Conservation (phyloP, 2,113 vertebrate species). For the Morone saxatilis region DNA sequence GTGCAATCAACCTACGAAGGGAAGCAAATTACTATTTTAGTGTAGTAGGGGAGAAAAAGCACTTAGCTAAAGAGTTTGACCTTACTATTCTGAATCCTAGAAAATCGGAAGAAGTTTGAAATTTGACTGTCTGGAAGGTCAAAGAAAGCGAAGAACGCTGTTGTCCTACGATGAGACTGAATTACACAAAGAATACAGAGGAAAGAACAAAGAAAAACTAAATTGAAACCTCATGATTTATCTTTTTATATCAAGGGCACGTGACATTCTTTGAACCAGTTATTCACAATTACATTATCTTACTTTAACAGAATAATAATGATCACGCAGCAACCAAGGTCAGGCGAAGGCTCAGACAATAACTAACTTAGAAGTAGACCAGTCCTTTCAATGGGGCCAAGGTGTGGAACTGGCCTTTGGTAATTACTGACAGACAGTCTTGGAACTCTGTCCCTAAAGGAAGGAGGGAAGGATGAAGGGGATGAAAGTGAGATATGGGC, state of each 20-base stretch:
- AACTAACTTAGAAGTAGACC: slow-evolving; percentile 1
- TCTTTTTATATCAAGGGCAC: slow-evolving; percentile 4
- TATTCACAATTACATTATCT: slow-evolving; percentile 21
- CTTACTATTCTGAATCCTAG: not conserved
- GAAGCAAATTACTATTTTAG: not conserved
- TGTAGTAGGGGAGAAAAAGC: not conserved
- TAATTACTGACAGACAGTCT: slow-evolving; percentile 62
- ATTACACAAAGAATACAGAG: not conserved
- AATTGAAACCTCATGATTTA: slow-evolving; percentile 40
- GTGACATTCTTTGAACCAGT: slow-evolving; percentile 14
- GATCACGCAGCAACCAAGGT: not conserved
- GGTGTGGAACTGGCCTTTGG: slow-evolving; percentile 26
- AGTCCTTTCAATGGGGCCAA: slow-evolving; percentile 25
- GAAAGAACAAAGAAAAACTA: not conserved
- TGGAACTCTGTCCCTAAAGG: slow-evolving; percentile 41
- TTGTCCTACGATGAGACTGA: not conserved
- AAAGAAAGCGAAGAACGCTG: not conserved
- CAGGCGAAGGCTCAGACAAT: not conserved
- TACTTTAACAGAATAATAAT: slow-evolving; percentile 33
- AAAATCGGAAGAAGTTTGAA: not conserved
- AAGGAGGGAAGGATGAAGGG: slow-evolving; percentile 32
- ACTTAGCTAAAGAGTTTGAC: not conserved
- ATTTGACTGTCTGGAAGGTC: not conserved
- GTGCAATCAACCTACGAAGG: not conserved
- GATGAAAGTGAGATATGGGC: slow-evolving; percentile 51